Evolutionary conservation across 2,888 invertebrate species (phyloP), one percentile per base, ranked within the genome.

Genomic region (Machimus rusticus): DNA sequence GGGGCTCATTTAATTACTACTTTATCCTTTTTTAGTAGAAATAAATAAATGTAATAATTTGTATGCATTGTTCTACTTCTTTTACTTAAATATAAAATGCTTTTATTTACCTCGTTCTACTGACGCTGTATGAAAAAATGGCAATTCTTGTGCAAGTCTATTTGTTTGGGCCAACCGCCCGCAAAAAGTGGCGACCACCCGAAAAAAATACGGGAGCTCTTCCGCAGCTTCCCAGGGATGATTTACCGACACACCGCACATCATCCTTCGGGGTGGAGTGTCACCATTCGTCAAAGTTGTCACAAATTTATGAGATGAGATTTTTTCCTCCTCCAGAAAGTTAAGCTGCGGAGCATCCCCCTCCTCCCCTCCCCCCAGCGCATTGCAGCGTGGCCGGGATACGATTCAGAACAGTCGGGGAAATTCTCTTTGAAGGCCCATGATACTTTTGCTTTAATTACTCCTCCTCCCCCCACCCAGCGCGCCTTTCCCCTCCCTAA

Each of bases 251-350:
- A 28, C 9, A 66, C 19, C 28, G 28, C 66, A 23, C 66, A 66
- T 66, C 66, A 66, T 66, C 9, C 66, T 28, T 14, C 66, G 8
- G 76, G 37, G 16, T 46, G 9, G 34, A 37, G 23, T 39, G 23
- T 34, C 43, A 23, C 43, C 78, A 78, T 78, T 43, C 78, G 39
- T 78, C 78, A 78, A 78, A 43, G 78, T 23, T 34, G 39, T 43
- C 78, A 43, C 37, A 78, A 78, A 78, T 78, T 39, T 78, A 78
- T 39, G 78, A 78, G 78, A 78, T 39, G 78, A 78, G 78, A 39
- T 78, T 78, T 76, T 76, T 76, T 37, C 66, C 28, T 23, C 14
- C 19, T 66, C 66, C 28, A 66, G 76, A 76, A 76, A 76, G 76
- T 76, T 78, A 78, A 78, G 78, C 46, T 43, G 12, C 16, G 43